Evolutionary conservation across 2,888 invertebrate genomes (phyloP).

Genomic region (Aleiodes leptofemur): DNA sequence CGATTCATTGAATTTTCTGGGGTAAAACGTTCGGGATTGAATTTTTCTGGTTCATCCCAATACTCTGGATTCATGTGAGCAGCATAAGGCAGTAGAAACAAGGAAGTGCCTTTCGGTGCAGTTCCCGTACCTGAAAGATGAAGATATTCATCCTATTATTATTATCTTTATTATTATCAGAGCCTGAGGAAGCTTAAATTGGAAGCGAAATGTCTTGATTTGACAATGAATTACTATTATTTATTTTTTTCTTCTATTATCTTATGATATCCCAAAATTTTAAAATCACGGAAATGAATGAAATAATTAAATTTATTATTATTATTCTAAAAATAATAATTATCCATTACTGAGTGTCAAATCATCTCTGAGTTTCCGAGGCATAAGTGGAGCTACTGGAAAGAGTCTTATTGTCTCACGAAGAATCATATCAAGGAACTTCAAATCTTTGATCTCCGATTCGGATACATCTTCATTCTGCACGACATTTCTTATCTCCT

Average conservation of each 20-base stretch:
- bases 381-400: constrained; percentile 18
- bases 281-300: too few relatives aligned
- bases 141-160: too few relatives aligned
- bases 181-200: too few relatives aligned
- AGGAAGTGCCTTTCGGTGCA: constrained; percentile 57
- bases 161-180: too few relatives aligned
- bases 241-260: too few relatives aligned
- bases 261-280: too few relatives aligned
- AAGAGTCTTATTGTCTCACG: constrained; percentile 28
- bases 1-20: constrained; percentile 57
- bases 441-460: constrained; percentile 8
- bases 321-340: neutral
- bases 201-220: too few relatives aligned
- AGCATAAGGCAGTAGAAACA: constrained; percentile 53
- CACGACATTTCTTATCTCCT: neutral
- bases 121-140: constrained; percentile 52
- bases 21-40: constrained; percentile 59
- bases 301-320: too few relatives aligned
- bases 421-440: constrained; percentile 18
- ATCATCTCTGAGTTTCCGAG: constrained; percentile 25
- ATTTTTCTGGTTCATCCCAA: constrained; percentile 60
- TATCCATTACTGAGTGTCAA: constrained; percentile 13
- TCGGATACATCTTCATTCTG: neutral
- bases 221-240: too few relatives aligned
- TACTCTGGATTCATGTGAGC: constrained; percentile 57